These are phyloP conservation scores for Menidia beryllina DNA, from an alignment of 2,113 vertebrate species.

Conservation along the genomic window DNA sequence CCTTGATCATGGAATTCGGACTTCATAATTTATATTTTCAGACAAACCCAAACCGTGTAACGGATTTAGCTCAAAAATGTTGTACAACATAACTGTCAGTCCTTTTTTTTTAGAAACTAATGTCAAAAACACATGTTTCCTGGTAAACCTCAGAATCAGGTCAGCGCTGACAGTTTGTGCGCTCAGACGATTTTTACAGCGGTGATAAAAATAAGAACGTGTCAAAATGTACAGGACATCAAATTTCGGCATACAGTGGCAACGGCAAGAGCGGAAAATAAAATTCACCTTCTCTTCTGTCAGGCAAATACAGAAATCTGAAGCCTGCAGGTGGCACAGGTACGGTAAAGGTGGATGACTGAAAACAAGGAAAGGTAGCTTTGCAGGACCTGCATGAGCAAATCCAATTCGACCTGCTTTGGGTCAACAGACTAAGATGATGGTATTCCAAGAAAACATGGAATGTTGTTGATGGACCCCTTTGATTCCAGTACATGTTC, in stretches of 20 bases:
- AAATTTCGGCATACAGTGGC: not conserved
- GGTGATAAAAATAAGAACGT: not conserved
- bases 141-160: too few relatives aligned
- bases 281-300: not conserved
- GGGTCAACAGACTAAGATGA: not conserved
- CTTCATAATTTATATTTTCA: too few relatives aligned
- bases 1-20: too few relatives aligned
- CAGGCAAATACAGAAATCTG: fast-evolving
- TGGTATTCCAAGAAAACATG: too few relatives aligned
- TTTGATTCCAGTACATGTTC: too few relatives aligned
- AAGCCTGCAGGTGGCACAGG: not conserved
- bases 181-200: not conserved
- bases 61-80: too few relatives aligned
- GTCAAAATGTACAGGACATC: not conserved
- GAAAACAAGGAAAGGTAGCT: not conserved
- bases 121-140: too few relatives aligned
- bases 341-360: not conserved
- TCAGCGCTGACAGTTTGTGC: not conserved
- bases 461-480: too few relatives aligned
- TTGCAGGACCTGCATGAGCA: not conserved
- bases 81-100: too few relatives aligned
- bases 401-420: not conserved
- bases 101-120: too few relatives aligned
- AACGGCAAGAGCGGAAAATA: not conserved
- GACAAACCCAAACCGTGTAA: too few relatives aligned